These are phyloP conservation scores for Paedocypris micromegethes DNA, from an alignment of 2,797 vertebrate species.

Conservation along the genomic window DNA sequence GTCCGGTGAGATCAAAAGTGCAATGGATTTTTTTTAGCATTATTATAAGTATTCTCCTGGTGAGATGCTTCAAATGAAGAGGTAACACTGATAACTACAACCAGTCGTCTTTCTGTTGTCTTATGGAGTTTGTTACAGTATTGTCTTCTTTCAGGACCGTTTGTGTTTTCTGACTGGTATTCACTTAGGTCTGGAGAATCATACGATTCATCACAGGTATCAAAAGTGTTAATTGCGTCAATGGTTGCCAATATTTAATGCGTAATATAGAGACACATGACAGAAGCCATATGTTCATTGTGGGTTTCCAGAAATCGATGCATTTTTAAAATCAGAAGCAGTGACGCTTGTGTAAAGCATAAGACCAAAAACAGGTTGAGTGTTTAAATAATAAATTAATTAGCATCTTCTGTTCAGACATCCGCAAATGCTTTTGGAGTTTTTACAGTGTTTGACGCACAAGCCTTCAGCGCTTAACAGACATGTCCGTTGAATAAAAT, in stretches of 20 bases:
- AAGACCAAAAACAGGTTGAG: conserved; percentile 30
- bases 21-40: conserved; percentile 9
- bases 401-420: conserved; percentile 23
- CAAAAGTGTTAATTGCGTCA: conserved; percentile 3
- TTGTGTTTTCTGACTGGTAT: conserved; percentile 16
- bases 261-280: conserved; percentile 14
- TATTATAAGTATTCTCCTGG: conserved; percentile 24
- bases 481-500: conserved; percentile 35
- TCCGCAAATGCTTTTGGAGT: conserved; percentile 22
- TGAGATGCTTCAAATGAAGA: conserved; percentile 28
- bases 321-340: not conserved
- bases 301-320: conserved; percentile 5
- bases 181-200: conserved; percentile 15
- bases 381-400: conserved; percentile 13
- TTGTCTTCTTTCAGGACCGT: conserved; percentile 3
- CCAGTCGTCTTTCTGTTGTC: conserved; percentile 46
- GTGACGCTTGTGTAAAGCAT: not conserved
- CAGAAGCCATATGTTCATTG: conserved; percentile 30
- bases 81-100: conserved; percentile 37
- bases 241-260: conserved; percentile 29
- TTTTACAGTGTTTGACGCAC: conserved; percentile 25
- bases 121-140: conserved; percentile 23
- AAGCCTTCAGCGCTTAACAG: conserved; percentile 34
- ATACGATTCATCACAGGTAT: not conserved
- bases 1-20: conserved; percentile 19